Evolutionary conservation across 2,797 vertebrate species (phyloP).

Genomic region (Phalloptychus januarius): DNA sequence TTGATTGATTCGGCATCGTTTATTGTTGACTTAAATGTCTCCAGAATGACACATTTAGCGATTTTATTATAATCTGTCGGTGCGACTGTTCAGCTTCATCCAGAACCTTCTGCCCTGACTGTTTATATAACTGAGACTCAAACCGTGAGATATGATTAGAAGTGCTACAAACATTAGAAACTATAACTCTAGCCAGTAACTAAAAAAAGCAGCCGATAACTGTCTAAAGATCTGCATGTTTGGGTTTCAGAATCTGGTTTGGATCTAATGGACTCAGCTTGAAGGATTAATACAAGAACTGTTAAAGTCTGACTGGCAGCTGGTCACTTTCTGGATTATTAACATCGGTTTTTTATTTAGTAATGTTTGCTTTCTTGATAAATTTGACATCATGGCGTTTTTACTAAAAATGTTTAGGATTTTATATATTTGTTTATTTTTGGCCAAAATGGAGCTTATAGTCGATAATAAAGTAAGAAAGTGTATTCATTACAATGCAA

Average conservation of each 20-base stretch:
- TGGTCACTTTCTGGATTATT: not conserved
- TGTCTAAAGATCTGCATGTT: not conserved
- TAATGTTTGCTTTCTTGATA: not conserved
- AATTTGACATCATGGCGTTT: not conserved
- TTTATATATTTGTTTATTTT: not conserved
- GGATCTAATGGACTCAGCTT: not conserved
- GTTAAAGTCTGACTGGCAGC: not conserved
- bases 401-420: not conserved
- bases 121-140: not conserved
- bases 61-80: not conserved
- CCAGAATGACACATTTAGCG: no score
- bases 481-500: not conserved
- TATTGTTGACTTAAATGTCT: fast-evolving
- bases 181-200: not conserved
- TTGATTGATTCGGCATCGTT: not conserved
- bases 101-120: not conserved
- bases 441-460: not conserved
- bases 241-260: not conserved
- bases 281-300: not conserved
- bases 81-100: not conserved
- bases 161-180: not conserved
- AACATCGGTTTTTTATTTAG: not conserved
- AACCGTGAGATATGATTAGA: not conserved
- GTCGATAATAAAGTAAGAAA: not conserved
- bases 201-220: not conserved